Evolutionary conservation across 2,888 invertebrate genomes (phyloP), one percentile per base, ranked within the genome.

Genomic region (Diplazon laetatorius): DNA sequence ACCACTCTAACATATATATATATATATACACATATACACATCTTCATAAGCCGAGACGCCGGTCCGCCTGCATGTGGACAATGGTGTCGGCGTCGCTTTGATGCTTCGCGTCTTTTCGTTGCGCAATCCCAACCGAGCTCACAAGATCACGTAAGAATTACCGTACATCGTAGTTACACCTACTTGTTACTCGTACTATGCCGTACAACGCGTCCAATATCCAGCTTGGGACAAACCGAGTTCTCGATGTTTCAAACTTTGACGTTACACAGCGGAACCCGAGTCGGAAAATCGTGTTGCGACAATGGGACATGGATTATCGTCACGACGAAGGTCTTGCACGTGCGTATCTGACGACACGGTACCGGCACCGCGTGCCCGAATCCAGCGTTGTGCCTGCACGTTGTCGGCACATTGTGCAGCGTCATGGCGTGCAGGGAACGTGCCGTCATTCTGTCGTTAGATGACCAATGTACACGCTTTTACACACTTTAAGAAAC

Each of bases 81-180:
- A 78, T 75, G 62, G 57, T 62, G 74, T 66, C 75, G 78, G 75
- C 78, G 39, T 66, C 55, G 71, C 78, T 78, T 78, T 78, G 78
- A 78, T 70, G 78, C 69, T 48, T 35, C 25, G 35, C 59, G 42
- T 63, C 68, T 42, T 74, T 74, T 46, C 18, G 70, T 78, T 74
- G 69, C 73, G 70, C 78, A 74, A 78, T 78, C 74, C 74, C 52
- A 50, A 25, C 25, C 63, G 50, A 65, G 60, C 74, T 63, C 69
- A 52, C 74, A 70, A 65, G 70, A 78, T 78, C 74, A 78, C 78
- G 74, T 78, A 78, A 78, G 69, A 78, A 74, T 78, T 69, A 78
- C 70, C 55, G 52, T 72, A 72, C 55, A 63, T 59, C 73, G 44
- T 59, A 37, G 30, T 30, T 39, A 37, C 37, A 16, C 42, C 44